Conservation (phyloP, 2,113 vertebrate genomes). For the Archilochus colubris region DNA sequence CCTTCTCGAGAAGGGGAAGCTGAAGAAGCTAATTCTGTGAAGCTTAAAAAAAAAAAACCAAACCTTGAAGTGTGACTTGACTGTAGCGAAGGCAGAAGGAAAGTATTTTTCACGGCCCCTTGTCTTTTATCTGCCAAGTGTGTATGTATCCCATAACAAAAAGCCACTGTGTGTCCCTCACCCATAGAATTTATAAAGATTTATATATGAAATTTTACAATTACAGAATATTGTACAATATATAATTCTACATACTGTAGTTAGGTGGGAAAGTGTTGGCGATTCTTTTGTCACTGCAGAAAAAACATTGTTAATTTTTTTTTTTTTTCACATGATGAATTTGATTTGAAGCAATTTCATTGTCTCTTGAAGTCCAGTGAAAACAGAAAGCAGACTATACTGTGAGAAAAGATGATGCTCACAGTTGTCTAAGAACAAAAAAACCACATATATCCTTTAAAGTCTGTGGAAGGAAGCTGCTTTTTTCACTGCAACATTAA, state of each 20-base stretch:
- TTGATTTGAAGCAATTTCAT: conserved; percentile 50
- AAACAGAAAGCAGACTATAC: conserved; percentile 30
- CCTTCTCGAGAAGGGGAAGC: background rate
- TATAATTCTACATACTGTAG: background rate
- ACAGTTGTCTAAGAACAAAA: background rate
- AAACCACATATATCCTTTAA: conserved; percentile 5
- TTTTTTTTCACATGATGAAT: conserved; percentile 30
- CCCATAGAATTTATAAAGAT: background rate
- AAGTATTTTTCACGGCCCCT: background rate
- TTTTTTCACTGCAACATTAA: conserved; percentile 5
- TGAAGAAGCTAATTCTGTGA: background rate
- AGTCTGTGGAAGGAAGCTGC: conserved; percentile 5
- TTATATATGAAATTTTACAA: background rate
- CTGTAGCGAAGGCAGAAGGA: background rate
- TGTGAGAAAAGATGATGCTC: conserved; percentile 2
- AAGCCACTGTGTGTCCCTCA: background rate
- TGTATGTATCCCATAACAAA: background rate
- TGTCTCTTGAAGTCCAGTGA: conserved; percentile 44
- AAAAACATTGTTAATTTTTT: conserved; percentile 35
- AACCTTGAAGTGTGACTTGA: background rate
- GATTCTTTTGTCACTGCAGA: conserved; percentile 8
- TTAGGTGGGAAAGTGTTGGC: background rate
- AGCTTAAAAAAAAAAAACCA: background rate
- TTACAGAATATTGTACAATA: background rate
- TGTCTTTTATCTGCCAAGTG: background rate